Evolutionary conservation across 2,113 vertebrate species (phyloP).

Genomic region (Marmota flaviventris): DNA sequence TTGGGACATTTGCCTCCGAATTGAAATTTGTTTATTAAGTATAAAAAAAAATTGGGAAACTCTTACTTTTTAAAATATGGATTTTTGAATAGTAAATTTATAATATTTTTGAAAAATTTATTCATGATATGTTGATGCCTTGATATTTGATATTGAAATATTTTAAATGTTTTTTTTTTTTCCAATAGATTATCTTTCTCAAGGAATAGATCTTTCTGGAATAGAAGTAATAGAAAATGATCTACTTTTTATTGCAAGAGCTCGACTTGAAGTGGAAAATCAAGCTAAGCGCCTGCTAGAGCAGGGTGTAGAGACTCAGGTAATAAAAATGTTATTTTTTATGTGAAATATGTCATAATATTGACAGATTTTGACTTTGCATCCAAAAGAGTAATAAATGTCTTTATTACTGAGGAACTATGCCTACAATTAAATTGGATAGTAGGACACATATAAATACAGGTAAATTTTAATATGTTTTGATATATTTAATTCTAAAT

Average conservation of each 20-base stretch:
- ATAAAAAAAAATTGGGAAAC: background rate
- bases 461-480: background rate
- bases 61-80: background rate
- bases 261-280: slow-evolving; percentile 98
- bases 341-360: background rate
- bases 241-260: slow-evolving; percentile 96
- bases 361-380: slow-evolving; percentile 14
- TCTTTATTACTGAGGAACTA: background rate
- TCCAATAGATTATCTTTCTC: slow-evolving; percentile 96
- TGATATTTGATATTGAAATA: slow-evolving; percentile 37
- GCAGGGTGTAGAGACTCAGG: slow-evolving; percentile 98
- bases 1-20: slow-evolving; percentile 8
- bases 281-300: slow-evolving; percentile 97
- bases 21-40: slow-evolving; percentile 40
- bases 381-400: background rate
- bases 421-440: background rate
- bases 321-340: slow-evolving; percentile 83
- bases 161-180: slow-evolving; percentile 68
- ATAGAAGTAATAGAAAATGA: slow-evolving; percentile 99
- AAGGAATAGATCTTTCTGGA: slow-evolving; percentile 97
- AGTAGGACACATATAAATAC: background rate
- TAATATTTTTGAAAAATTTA: slow-evolving; percentile 23
- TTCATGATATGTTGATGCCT: background rate
- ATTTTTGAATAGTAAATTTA: slow-evolving; percentile 35
- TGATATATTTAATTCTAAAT: slow-evolving; percentile 57